These are phyloP conservation scores for Phrynosoma platyrhinos DNA, from an alignment of 2,113 vertebrate genomes.

Conservation along the genomic window DNA sequence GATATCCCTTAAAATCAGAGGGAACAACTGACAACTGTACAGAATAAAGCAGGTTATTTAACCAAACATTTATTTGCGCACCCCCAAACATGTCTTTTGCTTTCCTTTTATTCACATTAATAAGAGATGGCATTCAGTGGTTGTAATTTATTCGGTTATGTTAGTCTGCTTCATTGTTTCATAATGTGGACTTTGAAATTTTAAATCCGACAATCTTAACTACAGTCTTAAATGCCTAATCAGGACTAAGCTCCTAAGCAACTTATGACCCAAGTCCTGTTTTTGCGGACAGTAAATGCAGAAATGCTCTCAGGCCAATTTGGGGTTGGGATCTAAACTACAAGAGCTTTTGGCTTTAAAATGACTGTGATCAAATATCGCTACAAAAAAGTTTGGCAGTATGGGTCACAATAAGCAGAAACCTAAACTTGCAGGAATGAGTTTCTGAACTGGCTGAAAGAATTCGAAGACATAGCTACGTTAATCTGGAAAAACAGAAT, in stretches of 20 bases:
- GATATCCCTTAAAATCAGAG: neutral
- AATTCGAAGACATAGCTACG: neutral
- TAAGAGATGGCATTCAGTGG: slow-evolving; percentile 6
- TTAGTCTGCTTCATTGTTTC: slow-evolving; percentile 11
- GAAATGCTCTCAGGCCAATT: neutral
- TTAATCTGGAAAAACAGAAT: too few relatives aligned
- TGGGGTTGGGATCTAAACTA: neutral
- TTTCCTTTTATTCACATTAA: neutral
- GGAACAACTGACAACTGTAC: neutral
- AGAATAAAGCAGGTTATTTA: neutral
- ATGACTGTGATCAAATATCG: neutral
- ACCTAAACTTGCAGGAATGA: neutral
- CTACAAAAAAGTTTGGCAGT: neutral
- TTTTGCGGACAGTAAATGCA: neutral
- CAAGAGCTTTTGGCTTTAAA: neutral
- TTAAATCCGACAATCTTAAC: slow-evolving; percentile 7
- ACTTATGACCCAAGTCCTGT: neutral
- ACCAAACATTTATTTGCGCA: neutral
- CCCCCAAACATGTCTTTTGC: neutral
- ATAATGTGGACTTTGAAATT: slow-evolving; percentile 14
- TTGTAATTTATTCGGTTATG: neutral
- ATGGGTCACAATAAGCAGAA: neutral
- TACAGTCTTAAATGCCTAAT: slow-evolving; percentile 29
- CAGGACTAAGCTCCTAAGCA: slow-evolving; percentile 16
- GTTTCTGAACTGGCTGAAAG: neutral